Evolutionary conservation across 2,888 invertebrate species (phyloP), one percentile per base, ranked within the genome.

Genomic region (Autographa gamma): DNA sequence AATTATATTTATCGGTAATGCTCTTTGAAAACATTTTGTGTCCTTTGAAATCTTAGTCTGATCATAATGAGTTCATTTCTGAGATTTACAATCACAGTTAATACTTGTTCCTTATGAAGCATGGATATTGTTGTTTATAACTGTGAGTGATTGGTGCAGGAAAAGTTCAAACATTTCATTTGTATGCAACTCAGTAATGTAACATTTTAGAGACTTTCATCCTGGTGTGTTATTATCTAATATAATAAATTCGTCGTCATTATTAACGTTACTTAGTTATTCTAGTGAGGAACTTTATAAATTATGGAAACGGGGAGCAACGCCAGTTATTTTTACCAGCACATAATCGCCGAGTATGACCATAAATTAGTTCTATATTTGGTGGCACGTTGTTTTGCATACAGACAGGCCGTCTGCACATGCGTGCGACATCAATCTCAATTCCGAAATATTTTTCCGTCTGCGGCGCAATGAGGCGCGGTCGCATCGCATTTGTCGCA

Each of bases 361-460:
- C 93, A 95, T 95, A 95, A 95, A 95, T 95, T 95, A 94, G 92
- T 92, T 94, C 94, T 95, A 95, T 94, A 94, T 95, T 93, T 95
- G 94, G 94, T 89, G 81, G 88, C 85, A 86, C 85, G 94, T 94
- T 93, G 94, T 95, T 95, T 95, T 95, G 95, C 95, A 91, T 94
- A 93, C 93, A 91, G 91, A 83, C 93, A 92, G 88, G 89, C 93
- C 94, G 94, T 95, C 95, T 95, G 94, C 94, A 94, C 95, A 94
- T 95, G 95, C 95, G 95, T 93, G 94, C 92, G 90, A 93, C 95
- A 95, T 95, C 94, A 93, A 95, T 95, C 95, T 95, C 94, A 95
- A 94, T 95, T 94, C 94, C 93, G 90, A 92, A 94, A 94, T 95
- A 94, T 95, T 95, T 95, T 95, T 94, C 91, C 89, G 94, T 94